phyloP scores from a whole-genome alignment of 64 coral and sea anemone genomes.

The Stylophora pistillata region DNA sequence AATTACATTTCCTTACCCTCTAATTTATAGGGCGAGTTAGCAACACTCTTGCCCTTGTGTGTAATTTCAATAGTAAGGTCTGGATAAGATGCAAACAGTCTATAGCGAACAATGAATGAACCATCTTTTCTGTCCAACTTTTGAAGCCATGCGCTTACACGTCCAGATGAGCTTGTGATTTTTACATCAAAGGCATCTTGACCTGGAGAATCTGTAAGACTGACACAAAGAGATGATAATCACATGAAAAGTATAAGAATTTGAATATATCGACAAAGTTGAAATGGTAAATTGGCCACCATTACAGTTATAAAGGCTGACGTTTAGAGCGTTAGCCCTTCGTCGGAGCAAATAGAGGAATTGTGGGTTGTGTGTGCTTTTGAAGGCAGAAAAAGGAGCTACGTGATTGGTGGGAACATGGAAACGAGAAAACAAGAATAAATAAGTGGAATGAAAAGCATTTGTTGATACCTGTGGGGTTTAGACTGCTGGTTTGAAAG shows the following conservation, averaged over 20 bases:
- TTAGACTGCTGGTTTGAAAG: too few species aligned
- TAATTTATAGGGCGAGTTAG: conserved; percentile 80
- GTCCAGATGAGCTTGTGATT: conserved; percentile 57
- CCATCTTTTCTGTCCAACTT: conserved; percentile 90
- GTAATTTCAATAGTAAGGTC: conserved; percentile 80
- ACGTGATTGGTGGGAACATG: too few species aligned
- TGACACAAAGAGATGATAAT: conserved; percentile 11
- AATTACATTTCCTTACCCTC: conserved; percentile 55
- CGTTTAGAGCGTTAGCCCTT: too few species aligned
- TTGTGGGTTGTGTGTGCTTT: too few species aligned
- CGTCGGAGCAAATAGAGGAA: too few species aligned
- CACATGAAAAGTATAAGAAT: background rate
- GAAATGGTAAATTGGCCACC: too few species aligned
- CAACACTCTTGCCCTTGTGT: conserved; percentile 85
- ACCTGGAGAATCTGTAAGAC: conserved; percentile 87
- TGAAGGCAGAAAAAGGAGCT: too few species aligned
- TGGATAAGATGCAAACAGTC: conserved; percentile 74
- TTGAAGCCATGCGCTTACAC: conserved; percentile 87
- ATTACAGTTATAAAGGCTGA: too few species aligned
- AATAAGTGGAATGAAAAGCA: too few species aligned
- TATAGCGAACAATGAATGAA: conserved; percentile 89
- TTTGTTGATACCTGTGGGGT: too few species aligned
- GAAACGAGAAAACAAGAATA: too few species aligned
- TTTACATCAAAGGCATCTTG: conserved; percentile 80
- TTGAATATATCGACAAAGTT: too few species aligned